phyloP scores from a whole-genome alignment of 2,888 invertebrate species.

The Scelioninae gen. 1 region DNA sequence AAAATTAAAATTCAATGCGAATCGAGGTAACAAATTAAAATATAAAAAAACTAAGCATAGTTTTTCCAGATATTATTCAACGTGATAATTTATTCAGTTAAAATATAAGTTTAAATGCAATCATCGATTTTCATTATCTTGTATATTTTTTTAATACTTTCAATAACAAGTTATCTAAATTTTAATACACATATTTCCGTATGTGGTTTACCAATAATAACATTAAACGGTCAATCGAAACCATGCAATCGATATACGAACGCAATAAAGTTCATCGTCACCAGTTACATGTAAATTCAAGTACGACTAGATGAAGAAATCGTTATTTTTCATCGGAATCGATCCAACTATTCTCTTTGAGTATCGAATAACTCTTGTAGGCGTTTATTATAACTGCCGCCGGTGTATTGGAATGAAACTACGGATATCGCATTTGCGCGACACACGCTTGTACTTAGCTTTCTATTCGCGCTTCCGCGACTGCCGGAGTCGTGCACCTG shows the following conservation, averaged over 20 bases:
- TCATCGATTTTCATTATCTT: no score
- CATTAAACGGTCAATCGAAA: neutral
- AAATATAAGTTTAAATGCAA: no score
- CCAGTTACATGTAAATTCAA: constrained; percentile 1
- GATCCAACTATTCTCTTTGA: constrained; percentile 24
- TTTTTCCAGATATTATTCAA: no score
- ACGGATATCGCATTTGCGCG: constrained; percentile 52
- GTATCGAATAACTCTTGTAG: constrained; percentile 42
- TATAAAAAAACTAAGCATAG: no score
- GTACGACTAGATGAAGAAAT: constrained; percentile 32
- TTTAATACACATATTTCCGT: no score
- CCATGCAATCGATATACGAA: neutral
- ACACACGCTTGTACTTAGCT: constrained; percentile 59
- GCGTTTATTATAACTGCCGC: constrained; percentile 31
- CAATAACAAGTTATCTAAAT: no score
- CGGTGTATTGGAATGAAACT: constrained; percentile 35
- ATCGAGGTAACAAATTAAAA: no score
- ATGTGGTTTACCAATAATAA: neutral
- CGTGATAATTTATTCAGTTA: no score
- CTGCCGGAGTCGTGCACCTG: constrained; percentile 60
- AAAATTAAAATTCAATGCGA: no score
- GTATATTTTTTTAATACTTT: no score
- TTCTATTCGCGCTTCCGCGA: constrained; percentile 69
- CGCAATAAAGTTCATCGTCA: neutral
- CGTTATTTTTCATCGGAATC: constrained; percentile 12